A percentile compares a stretch with the other conserved stretches of the same genome.
Evolutionary conservation across 2,797 vertebrate species (phyloP).

Genomic region (Tragopan temminckii): DNA sequence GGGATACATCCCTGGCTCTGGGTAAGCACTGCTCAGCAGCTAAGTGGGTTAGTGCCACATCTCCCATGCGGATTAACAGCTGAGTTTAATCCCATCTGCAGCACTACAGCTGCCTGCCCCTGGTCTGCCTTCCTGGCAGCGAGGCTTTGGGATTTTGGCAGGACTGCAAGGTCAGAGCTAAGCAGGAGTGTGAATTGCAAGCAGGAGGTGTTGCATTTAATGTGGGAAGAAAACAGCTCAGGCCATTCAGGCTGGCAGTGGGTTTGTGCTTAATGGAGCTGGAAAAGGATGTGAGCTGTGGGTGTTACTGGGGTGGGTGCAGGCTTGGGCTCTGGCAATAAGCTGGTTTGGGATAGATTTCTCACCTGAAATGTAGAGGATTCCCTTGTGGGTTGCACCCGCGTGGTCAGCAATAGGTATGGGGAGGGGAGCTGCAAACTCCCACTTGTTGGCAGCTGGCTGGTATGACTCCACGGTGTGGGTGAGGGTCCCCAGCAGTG

Average conservation of each 20-base stretch:
- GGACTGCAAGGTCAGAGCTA: neutral
- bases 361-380: constrained; percentile 75
- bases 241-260: neutral
- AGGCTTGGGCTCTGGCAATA: neutral
- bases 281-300: neutral
- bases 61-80: neutral
- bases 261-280: neutral
- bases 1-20: neutral
- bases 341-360: neutral
- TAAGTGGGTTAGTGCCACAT: neutral
- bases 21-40: neutral
- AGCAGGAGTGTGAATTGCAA: neutral
- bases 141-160: neutral
- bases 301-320: neutral
- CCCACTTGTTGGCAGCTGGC: constrained; percentile 59
- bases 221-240: neutral
- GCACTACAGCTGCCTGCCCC: neutral
- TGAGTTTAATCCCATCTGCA: neutral
- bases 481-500: constrained; percentile 59
- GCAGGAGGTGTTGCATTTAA: neutral
- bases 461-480: constrained; percentile 52
- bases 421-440: constrained; percentile 44
- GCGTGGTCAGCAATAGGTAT: constrained; percentile 64
- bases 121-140: neutral
- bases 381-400: constrained; percentile 69